Percentiles rank a stretch among this genome's conserved stretches.
Conservation (phyloP, 2,113 vertebrate genomes). For the Silurus asotus region DNA sequence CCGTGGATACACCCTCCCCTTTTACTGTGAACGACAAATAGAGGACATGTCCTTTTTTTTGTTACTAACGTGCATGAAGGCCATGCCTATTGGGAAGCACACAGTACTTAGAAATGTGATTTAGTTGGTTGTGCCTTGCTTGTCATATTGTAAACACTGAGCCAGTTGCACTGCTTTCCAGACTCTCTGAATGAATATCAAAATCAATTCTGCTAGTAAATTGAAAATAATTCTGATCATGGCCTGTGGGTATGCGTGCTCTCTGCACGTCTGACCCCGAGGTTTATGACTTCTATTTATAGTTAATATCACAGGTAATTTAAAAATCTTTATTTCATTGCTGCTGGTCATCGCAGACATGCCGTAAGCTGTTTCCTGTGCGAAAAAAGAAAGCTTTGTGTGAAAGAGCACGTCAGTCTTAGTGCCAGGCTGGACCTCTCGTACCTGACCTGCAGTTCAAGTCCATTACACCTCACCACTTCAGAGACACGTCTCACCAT, state of each 20-base stretch:
- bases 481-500: slow-evolving; percentile 8
- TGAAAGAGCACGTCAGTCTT: background rate
- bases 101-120: background rate
- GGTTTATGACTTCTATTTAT: background rate
- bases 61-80: background rate
- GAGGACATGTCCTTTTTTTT: no score
- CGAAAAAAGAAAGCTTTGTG: background rate
- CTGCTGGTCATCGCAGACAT: background rate
- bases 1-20: no score
- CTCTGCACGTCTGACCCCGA: background rate
- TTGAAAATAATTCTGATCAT: background rate
- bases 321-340: background rate
- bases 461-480: slow-evolving; percentile 40
- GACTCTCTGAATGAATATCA: background rate
- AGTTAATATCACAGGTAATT: background rate
- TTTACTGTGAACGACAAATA: background rate
- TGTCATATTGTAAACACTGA: background rate
- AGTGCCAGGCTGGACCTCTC: slow-evolving; percentile 22
- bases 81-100: background rate
- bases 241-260: background rate
- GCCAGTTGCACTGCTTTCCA: background rate
- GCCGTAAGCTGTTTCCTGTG: background rate
- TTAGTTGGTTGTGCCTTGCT: background rate
- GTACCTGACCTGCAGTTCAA: slow-evolving; percentile 50
- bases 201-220: background rate